Base-by-base conservation (phyloP, 2,113 vertebrate genomes). In the Cepphus grylle region DNA sequence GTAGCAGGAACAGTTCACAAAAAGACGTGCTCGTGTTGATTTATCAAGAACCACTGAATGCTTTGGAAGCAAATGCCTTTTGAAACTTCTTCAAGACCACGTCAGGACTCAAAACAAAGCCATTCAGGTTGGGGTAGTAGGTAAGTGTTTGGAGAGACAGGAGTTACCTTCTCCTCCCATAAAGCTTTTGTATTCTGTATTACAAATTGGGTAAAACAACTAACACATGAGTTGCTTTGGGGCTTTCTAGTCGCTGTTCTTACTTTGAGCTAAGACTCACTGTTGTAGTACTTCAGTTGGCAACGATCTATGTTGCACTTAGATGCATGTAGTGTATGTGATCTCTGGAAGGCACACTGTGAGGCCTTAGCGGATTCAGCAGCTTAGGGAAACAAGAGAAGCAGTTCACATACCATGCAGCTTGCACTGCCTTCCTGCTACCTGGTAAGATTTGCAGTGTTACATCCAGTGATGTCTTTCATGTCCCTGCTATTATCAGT, bases 111-210 rank as follows among this genome's bases (percentile, higher is more conserved):
- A 19, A 2, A 89, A 97, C 42, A 97, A 96, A 81, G 70, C 96
- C 45, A 98, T 99, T 88, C 98, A 97, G 82, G 98, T 99, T 90
- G 99, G 99, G 3, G 74, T 99, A 19, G 98, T 99, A 66, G 99
- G 99, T 99, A 96, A 93, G 96, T 6, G 1, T 71, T 66, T 50
- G 9, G 18, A 81, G 38, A 88, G 12, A n/a, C 10, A 59, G 30
- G n/a, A 95, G 11, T 38, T 65, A 81, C 32, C 36, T 84, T 59
- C 50, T 86, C 8, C 11, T 81, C 56, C 45, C 5, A 2, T 58
- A 47, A 83, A 67, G 32, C 56, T 86, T 70, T 77, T 20, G 27
- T 88, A 27, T 70, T 22, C n/a, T 56, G 9, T 65, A 12, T 47
- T 25, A 30, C 7, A 50, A 58, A 20, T 9, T 29, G 26, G 19